Evolutionary conservation across 2,888 invertebrate genomes (phyloP).

Genomic region (Torymus texanus): DNA sequence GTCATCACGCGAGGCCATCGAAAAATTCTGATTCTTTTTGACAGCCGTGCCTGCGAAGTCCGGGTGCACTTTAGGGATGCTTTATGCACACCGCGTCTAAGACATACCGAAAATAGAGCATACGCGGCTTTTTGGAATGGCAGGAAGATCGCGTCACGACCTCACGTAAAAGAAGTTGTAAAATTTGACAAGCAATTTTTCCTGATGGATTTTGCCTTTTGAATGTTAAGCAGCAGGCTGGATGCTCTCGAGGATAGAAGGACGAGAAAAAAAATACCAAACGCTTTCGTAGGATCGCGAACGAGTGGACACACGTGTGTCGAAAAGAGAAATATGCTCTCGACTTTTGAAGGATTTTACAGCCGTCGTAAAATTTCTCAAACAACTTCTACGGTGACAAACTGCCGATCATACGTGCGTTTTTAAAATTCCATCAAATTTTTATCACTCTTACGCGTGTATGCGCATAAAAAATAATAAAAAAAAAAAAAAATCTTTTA

Average conservation of each 20-base stretch:
- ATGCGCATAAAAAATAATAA: slow-evolving; percentile 1
- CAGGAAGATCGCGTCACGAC: too few relatives aligned
- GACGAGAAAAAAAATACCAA: background rate
- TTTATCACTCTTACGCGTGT: slow-evolving; percentile 8
- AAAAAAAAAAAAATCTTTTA: background rate
- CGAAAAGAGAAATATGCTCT: slow-evolving; percentile 23
- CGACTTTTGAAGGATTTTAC: slow-evolving; percentile 34
- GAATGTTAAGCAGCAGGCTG: background rate
- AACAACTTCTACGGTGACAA: slow-evolving; percentile 32
- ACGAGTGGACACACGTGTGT: background rate
- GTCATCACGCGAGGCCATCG: too few relatives aligned
- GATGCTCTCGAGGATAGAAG: background rate
- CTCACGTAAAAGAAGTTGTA: background rate
- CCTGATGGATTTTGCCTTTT: background rate
- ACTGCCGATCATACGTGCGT: slow-evolving; percentile 3
- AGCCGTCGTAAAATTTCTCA: slow-evolving; percentile 25
- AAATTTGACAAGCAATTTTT: slow-evolving; percentile 22
- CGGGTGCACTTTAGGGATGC: too few relatives aligned
- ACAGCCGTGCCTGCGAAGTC: too few relatives aligned
- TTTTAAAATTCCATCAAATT: slow-evolving; percentile 36
- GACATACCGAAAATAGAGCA: too few relatives aligned
- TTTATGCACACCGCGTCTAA: too few relatives aligned
- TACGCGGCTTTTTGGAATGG: too few relatives aligned
- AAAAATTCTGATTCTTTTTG: too few relatives aligned
- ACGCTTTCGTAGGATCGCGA: background rate